These are phyloP conservation scores for Octomys mimax DNA, from an alignment of 2,797 vertebrate species.

Conservation along the genomic window DNA sequence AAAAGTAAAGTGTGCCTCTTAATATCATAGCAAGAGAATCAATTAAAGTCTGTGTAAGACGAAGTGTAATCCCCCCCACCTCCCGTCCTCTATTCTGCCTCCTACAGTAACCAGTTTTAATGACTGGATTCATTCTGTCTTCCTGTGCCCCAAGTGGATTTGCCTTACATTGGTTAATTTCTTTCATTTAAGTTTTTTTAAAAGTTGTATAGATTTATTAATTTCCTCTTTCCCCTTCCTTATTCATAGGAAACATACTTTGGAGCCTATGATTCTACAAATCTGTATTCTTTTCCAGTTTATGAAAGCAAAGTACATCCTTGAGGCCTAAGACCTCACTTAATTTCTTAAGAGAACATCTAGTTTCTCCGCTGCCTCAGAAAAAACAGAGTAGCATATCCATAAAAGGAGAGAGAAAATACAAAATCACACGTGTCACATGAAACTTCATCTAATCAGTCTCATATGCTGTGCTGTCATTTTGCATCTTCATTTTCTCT, in stretches of 20 bases:
- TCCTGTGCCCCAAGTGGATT: constrained; percentile 1
- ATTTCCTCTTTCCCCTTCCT: constrained; percentile 45
- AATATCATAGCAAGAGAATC: constrained; percentile 8
- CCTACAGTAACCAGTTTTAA: constrained; percentile 40
- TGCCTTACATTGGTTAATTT: constrained; percentile 49
- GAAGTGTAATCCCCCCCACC: neutral
- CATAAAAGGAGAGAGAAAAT: constrained; percentile 1
- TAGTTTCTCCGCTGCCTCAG: neutral
- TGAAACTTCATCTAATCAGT: constrained; percentile 4
- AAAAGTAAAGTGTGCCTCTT: constrained; percentile 50
- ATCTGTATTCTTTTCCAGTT: constrained; percentile 45
- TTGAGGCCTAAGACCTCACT: neutral
- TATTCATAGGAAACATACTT: constrained; percentile 44
- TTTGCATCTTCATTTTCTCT: constrained; percentile 35
- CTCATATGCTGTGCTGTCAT: constrained; percentile 27
- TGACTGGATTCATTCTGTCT: neutral
- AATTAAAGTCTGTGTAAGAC: constrained; percentile 23
- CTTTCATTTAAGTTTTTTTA: neutral
- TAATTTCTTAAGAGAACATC: constrained; percentile 50
- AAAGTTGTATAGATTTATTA: neutral
- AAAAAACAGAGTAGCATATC: neutral
- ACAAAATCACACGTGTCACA: neutral
- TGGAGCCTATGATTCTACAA: neutral
- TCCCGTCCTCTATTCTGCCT: neutral
- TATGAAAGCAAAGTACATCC: constrained; percentile 36